Evolutionary conservation across 2,888 invertebrate species (phyloP).

Genomic region (Minunthozetes semirufus): DNA sequence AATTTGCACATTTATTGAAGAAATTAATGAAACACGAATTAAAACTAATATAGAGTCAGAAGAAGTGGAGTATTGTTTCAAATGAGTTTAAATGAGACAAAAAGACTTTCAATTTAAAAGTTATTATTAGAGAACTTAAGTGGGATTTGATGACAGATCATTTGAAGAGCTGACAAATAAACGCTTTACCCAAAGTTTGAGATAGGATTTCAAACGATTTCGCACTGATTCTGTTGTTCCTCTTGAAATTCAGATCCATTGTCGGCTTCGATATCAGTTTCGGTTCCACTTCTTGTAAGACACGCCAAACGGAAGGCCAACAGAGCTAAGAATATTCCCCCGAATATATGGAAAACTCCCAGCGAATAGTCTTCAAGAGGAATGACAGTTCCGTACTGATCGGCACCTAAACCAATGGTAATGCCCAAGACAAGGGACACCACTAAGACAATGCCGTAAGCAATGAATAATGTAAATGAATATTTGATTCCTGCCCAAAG

Average conservation of each 20-base stretch:
- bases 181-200: neutral
- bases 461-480: neutral
- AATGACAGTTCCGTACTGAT: neutral
- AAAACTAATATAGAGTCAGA: too few relatives aligned
- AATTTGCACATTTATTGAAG: too few relatives aligned
- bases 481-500: slow-evolving; percentile 17
- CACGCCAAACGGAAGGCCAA: slow-evolving; percentile 16
- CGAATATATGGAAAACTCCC: neutral
- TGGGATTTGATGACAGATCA: too few relatives aligned
- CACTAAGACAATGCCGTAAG: neutral
- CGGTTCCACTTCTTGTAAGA: neutral
- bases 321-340: neutral
- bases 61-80: too few relatives aligned
- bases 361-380: neutral
- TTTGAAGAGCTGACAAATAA: neutral
- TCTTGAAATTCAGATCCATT: neutral
- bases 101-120: too few relatives aligned
- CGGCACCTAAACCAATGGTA: neutral
- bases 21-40: too few relatives aligned
- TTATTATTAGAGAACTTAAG: too few relatives aligned
- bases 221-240: slow-evolving; percentile 20
- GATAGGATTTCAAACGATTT: slow-evolving; percentile 23
- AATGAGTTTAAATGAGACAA: too few relatives aligned
- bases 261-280: neutral
- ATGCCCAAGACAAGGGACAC: slow-evolving; percentile 5